Evolutionary conservation across 2,888 invertebrate species (phyloP).

Genomic region (Tipula vernalis): DNA sequence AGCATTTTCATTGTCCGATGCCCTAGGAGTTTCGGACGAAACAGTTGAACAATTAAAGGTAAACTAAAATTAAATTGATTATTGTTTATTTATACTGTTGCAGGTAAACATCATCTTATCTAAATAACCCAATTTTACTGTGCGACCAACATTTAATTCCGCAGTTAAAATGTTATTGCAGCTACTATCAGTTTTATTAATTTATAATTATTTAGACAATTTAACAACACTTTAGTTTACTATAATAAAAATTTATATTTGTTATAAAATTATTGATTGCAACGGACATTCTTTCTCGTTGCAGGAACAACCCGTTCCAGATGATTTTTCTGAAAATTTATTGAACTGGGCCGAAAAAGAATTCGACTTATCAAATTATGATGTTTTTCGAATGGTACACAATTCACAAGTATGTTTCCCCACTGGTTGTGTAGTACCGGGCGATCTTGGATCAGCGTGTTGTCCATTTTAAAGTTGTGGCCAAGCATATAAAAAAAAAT

Average conservation of each 20-base stretch:
- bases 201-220: neutral
- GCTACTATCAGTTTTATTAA: neutral
- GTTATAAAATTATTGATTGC: neutral
- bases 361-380: neutral
- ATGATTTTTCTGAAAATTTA: neutral
- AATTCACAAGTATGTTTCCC: neutral
- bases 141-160: neutral
- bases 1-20: neutral
- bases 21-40: neutral
- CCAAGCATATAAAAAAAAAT: neutral
- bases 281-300: neutral
- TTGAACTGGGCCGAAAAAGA: neutral
- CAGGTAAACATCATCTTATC: neutral
- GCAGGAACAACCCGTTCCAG: neutral
- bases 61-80: neutral
- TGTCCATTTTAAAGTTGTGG: slow-evolving; percentile 6
- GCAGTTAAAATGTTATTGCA: neutral
- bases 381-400: neutral
- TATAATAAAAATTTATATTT: neutral
- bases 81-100: too few relatives aligned
- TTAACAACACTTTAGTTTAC: neutral
- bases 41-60: neutral
- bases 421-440: neutral
- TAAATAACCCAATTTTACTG: neutral
- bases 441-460: slow-evolving; percentile 6